Evolutionary conservation across 2,888 invertebrate species (phyloP).

Genomic region (Pachymerium ferrugineum): DNA sequence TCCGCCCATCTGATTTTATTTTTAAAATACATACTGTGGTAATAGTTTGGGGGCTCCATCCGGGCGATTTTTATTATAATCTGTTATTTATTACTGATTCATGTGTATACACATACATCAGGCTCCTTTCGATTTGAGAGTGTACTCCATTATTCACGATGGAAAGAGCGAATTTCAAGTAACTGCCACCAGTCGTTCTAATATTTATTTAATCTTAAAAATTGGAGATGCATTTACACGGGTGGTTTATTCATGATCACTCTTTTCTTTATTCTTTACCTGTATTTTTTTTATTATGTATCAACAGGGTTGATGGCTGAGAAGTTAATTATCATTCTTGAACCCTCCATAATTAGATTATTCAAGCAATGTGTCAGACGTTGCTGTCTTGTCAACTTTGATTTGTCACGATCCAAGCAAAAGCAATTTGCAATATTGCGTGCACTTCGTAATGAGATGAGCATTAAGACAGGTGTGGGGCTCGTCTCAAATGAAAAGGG

Average conservation of each 20-base stretch:
- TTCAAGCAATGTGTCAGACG: constrained; percentile 2
- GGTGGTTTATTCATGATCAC: constrained; percentile 27
- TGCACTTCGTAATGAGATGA: not conserved
- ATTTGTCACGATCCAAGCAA: constrained; percentile 10
- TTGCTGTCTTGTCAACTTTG: constrained; percentile 16
- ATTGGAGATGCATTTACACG: not conserved
- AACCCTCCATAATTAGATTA: constrained; percentile 1
- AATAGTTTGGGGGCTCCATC: no score
- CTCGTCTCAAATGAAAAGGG: no score
- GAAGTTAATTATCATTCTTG: constrained; percentile 19
- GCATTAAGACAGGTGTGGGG: no score
- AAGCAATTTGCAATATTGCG: not conserved
- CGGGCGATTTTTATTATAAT: no score
- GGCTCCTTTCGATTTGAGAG: not conserved
- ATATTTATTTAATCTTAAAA: not conserved
- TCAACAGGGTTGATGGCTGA: not conserved
- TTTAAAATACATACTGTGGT: no score
- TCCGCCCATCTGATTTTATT: no score
- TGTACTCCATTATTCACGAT: not conserved
- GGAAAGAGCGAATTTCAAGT: no score
- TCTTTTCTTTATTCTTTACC: no score
- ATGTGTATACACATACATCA: no score
- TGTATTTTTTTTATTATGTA: no score
- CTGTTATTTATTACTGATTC: no score
- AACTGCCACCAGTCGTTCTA: not conserved